These are phyloP conservation scores for Lipotes vexillifer DNA, from an alignment of 2,113 vertebrate genomes.

Conservation along the genomic window DNA sequence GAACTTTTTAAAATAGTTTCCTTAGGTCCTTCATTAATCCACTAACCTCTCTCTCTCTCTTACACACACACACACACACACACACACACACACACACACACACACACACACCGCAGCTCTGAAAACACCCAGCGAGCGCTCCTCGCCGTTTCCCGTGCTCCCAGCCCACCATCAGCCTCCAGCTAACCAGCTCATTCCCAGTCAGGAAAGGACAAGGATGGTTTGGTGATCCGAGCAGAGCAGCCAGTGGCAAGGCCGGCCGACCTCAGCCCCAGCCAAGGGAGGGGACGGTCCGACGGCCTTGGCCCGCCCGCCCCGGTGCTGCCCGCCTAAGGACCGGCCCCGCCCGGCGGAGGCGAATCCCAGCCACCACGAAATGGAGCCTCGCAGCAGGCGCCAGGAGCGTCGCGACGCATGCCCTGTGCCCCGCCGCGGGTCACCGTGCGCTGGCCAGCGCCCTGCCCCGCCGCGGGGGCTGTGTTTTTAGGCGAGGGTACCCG, in stretches of 20 bases:
- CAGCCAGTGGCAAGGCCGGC: too few relatives aligned
- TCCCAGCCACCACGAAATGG: not conserved
- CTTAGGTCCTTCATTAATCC: not conserved
- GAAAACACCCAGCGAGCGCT: not conserved
- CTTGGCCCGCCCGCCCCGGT: not conserved
- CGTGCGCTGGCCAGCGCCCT: not conserved
- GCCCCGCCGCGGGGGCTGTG: fast-evolving
- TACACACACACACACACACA: not conserved
- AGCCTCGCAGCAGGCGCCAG: fast-evolving
- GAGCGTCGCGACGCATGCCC: fast-evolving
- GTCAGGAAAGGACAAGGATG: not conserved
- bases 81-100: not conserved
- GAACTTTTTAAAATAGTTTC: not conserved
- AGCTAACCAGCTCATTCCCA: not conserved
- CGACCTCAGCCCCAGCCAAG: not conserved
- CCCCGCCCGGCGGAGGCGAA: fast-evolving
- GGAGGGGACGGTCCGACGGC: not conserved
- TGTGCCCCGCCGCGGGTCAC: too few relatives aligned
- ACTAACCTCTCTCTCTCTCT: not conserved
- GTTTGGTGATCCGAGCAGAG: not conserved
- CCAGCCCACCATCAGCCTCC: not conserved
- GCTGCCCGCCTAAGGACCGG: not conserved
- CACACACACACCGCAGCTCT: too few relatives aligned
- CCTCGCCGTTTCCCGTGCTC: not conserved
- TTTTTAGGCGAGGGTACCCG: not conserved